Conservation (phyloP, 2,888 invertebrate genomes). For the Phragmatobia fuliginosa region DNA sequence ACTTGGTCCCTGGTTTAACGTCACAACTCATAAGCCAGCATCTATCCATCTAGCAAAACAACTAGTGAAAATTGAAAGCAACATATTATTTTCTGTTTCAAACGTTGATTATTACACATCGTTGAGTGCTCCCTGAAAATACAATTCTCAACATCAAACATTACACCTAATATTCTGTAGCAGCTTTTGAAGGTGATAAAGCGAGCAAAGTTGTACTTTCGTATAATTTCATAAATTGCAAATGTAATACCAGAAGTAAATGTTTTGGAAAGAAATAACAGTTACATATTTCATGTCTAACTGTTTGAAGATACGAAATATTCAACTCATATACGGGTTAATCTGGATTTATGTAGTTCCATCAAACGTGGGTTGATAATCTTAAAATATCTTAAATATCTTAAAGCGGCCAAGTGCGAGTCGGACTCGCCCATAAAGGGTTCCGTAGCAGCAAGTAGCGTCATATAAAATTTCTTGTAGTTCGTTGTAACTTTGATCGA, state of each 20-base stretch:
- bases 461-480: too few relatives aligned
- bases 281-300: neutral
- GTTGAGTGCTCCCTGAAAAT: neutral
- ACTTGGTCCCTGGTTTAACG: neutral
- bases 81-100: neutral
- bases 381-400: too few relatives aligned
- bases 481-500: too few relatives aligned
- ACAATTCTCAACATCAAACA: constrained; percentile 14
- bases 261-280: neutral
- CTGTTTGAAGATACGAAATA: neutral
- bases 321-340: too few relatives aligned
- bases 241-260: neutral
- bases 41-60: neutral
- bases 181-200: constrained; percentile 22
- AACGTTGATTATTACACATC: neutral
- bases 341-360: neutral
- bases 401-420: too few relatives aligned
- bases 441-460: too few relatives aligned
- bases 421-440: too few relatives aligned
- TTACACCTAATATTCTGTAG: constrained; percentile 6
- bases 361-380: neutral
- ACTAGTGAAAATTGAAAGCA: neutral
- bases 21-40: neutral
- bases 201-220: neutral
- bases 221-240: constrained; percentile 14